Conservation (phyloP, 2,888 invertebrate species). For the Falcaria lacertinaria region DNA sequence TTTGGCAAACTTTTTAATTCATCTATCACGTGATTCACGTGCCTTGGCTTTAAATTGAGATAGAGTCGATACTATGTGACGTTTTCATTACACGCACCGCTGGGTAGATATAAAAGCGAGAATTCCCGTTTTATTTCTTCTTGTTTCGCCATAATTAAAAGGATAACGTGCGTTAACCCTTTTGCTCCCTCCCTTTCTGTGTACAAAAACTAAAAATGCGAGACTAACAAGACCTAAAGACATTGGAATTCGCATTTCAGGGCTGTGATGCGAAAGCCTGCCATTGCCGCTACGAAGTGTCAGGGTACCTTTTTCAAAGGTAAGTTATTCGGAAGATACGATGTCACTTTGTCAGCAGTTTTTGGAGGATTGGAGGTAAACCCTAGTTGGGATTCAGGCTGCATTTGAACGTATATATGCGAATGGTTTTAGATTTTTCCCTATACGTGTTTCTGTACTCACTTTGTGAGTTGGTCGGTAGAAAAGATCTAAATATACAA, state of each 20-base stretch:
- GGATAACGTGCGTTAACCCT: conserved; percentile 26
- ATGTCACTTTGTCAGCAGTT: conserved; percentile 1
- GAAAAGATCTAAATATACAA: too few relatives aligned
- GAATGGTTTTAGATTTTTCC: too few relatives aligned
- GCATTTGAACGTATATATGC: too few relatives aligned
- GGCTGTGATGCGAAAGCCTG: conserved; percentile 9
- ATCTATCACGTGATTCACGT: too few relatives aligned
- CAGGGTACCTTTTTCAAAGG: conserved; percentile 1
- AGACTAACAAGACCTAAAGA: conserved; percentile 37
- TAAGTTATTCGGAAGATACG: not conserved
- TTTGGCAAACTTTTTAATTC: too few relatives aligned
- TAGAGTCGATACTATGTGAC: conserved; percentile 40
- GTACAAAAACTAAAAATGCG: conserved; percentile 49
- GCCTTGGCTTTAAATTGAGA: conserved; percentile 19
- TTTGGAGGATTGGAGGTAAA: not conserved
- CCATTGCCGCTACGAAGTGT: conserved; percentile 6
- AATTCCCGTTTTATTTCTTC: conserved; percentile 55
- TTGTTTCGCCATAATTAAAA: conserved; percentile 63
- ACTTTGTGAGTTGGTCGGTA: too few relatives aligned
- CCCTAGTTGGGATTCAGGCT: not conserved
- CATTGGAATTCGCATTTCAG: conserved; percentile 28
- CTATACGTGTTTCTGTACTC: too few relatives aligned
- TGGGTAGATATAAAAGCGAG: conserved; percentile 43
- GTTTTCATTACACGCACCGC: conserved; percentile 57
- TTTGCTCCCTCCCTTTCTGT: conserved; percentile 40